A percentile compares a stretch with the other conserved stretches of the same genome.
These are phyloP conservation scores for Diadema setosum DNA, from an alignment of 35 echinoderm and acorn worm species.

Conservation along the genomic window DNA sequence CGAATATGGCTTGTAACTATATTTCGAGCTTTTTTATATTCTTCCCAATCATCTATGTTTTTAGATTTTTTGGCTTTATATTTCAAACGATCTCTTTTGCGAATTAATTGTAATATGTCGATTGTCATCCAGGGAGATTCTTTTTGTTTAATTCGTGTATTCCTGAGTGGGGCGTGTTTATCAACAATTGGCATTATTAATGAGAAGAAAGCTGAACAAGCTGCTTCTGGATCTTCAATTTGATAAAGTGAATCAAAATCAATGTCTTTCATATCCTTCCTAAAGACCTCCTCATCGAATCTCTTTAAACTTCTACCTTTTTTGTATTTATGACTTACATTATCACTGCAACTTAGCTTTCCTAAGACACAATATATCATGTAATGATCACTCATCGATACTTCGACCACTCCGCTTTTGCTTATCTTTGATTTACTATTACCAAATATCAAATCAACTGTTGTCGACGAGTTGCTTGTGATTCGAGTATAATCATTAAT, in stretches of 20 bases:
- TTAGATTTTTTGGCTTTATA: no score
- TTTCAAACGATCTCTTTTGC: no score
- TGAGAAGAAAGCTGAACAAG: no score
- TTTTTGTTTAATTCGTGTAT: no score
- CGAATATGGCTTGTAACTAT: not conserved
- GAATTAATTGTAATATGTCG: no score
- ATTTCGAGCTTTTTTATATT: not conserved
- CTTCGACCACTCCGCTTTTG: not conserved
- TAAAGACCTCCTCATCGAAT: not conserved
- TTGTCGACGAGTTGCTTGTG: not conserved
- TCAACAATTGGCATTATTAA: no score
- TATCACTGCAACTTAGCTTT: no score
- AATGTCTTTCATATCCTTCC: not conserved
- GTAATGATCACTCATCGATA: not conserved
- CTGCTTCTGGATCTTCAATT: no score
- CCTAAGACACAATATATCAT: not conserved
- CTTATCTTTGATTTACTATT: not conserved
- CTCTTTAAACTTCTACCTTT: not conserved
- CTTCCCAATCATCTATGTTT: not conserved
- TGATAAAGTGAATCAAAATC: not conserved
- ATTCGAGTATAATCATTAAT: no score
- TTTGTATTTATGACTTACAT: no score
- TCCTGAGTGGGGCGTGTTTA: no score
- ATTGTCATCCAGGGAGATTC: no score
- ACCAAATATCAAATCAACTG: not conserved